Evolutionary conservation across 37 sponge, comb jelly and placozoan genomes (phyloP).

Genomic region (Agelas oroides): DNA sequence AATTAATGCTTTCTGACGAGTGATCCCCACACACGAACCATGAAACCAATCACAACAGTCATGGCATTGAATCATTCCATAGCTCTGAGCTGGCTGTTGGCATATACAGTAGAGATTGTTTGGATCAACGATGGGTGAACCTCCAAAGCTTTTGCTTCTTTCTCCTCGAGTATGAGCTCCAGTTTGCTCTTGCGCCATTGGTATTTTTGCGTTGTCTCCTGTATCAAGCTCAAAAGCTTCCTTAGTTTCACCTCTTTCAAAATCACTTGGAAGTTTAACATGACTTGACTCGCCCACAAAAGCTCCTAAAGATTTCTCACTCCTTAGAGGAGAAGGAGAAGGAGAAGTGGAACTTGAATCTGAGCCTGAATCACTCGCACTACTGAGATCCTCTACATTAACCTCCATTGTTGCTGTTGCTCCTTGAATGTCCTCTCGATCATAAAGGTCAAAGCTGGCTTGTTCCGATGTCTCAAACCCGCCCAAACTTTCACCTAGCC

Average conservation of each 20-base stretch:
- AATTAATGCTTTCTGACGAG: conserved; percentile 40
- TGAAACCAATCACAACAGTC: conserved; percentile 72
- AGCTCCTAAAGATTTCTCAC: too few species aligned
- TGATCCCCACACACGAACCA: conserved; percentile 77
- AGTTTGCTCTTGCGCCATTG: not conserved
- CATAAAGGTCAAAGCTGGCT: conserved; percentile 29
- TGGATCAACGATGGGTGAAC: not conserved
- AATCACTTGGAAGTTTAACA: too few species aligned
- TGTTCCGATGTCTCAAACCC: not conserved
- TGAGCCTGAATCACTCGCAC: not conserved
- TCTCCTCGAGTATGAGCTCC: too few species aligned
- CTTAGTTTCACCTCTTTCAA: not conserved
- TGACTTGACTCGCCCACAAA: too few species aligned
- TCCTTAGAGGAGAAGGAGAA: too few species aligned
- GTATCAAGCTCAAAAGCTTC: not conserved
- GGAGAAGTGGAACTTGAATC: not conserved
- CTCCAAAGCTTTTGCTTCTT: not conserved
- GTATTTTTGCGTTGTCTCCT: not conserved
- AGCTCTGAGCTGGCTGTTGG: conserved; percentile 2
- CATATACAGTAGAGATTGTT: conserved; percentile 48
- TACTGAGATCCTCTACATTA: not conserved
- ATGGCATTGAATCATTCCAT: conserved; percentile 65
- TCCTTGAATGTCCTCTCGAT: not conserved
- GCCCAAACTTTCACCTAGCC: not conserved
- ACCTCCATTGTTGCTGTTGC: not conserved